Evolutionary conservation across 2,888 invertebrate genomes (phyloP), one percentile per base, ranked within the genome.

Genomic region (Cheilosia vulpina): DNA sequence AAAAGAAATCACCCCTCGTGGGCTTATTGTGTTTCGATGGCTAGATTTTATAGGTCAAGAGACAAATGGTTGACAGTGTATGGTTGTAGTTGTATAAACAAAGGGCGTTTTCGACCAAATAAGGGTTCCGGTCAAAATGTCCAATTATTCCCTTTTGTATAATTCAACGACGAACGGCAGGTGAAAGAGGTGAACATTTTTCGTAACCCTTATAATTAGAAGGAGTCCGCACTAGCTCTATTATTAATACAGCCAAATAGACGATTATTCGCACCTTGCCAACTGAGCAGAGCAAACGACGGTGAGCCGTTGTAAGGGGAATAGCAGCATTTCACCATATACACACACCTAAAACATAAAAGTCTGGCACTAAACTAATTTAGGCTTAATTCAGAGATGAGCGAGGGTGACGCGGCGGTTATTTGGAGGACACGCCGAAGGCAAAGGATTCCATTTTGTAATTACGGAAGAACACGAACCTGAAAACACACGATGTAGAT

Each of bases 391-490:
- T 65, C 55, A 45, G 7, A 57, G 60, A 53, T 53, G 57, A 9
- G 45, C 53, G 43, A 11, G 38, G 38, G 38, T 4, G 21, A 3
- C 0, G 17, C 34, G 15, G 34, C 31, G 17, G 52, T 62, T 62
- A 50, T 43, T 3, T 19, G 9, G 53, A 19, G 17, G 52, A 45
- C 57, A 50, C 47, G 45, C 52, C 1, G 57, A 68, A 68, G 62
- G 55, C 62, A 63, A 63, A 43, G 84, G 58, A 75, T 84, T 80
- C 80, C 47, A 65, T 69, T 85, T 77, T 72, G 81, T 76, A 81
- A 85, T 81, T 85, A 81, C 72, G 81, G 62, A 85, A 77, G 68
- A 72, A 85, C 85, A 85, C 85, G 81, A 81, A 85, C 68, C 50
- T 80, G 58, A 65, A 73, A 65, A 80, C 53, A 62, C 75, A 80